phyloP scores from a whole-genome alignment of 1,140 invertebrate species.

The Pararge aegeria region DNA sequence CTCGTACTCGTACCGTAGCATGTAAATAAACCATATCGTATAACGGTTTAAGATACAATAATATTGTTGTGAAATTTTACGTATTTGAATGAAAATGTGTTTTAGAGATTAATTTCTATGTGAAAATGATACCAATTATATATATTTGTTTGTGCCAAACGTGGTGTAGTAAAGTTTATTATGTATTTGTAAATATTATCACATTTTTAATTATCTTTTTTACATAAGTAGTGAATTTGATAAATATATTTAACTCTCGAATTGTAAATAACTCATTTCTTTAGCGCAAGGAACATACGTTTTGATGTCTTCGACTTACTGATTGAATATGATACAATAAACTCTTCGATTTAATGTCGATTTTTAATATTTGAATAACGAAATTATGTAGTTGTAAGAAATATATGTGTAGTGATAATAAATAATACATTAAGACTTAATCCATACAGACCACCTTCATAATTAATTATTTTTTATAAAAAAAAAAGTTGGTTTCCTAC shows the following conservation, averaged over 20 bases:
- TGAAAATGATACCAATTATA: constrained; percentile 21
- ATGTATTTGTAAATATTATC: constrained; percentile 31
- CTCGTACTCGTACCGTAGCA: constrained; percentile 10
- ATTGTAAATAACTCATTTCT: constrained; percentile 27
- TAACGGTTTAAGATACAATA: constrained; percentile 29
- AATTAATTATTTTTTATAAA: background rate
- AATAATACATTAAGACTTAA: background rate
- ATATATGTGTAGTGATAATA: constrained; percentile 14
- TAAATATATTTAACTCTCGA: constrained; percentile 17
- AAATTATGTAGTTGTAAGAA: constrained; percentile 6
- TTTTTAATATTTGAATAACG: constrained; percentile 18
- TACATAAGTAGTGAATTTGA: constrained; percentile 24
- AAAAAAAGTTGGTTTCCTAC: too few relatives aligned
- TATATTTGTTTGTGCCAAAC: constrained; percentile 28
- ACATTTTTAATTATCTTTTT: constrained; percentile 23
- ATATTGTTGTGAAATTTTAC: constrained; percentile 25
- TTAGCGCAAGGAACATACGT: constrained; percentile 3
- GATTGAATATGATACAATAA: constrained; percentile 18
- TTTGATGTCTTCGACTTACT: constrained; percentile 17
- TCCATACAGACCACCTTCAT: background rate
- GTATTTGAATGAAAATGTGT: constrained; percentile 15
- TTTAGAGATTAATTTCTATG: constrained; percentile 21
- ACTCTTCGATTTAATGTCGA: constrained; percentile 18
- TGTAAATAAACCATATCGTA: constrained; percentile 35
- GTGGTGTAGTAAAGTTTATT: background rate